Evolutionary conservation across 2,888 invertebrate genomes (phyloP), one percentile per base, ranked within the genome.

Genomic region (Drosophila subsilvestris): DNA sequence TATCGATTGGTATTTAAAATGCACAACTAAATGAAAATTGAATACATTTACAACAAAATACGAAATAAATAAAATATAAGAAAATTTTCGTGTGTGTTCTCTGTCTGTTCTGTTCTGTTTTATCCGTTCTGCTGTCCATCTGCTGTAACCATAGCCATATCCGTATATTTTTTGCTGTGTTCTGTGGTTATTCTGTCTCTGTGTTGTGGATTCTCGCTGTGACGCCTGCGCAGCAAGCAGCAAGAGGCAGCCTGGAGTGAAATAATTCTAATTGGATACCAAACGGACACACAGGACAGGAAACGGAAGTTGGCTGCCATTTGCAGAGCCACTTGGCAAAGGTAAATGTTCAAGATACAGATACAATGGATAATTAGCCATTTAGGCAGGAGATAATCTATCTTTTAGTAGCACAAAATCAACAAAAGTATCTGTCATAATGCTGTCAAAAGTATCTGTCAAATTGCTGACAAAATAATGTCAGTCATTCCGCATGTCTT

Each of bases 191-290:
- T 25, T 22, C 14, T 29, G 9, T 3, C 27, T 7, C 27, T 27
- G 7, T 27, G 27, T n/a, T 27, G 27, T 12, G 29, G 32, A 53
- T 43, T 48, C 42, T 55, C 66, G 74, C 55, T 17, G 67, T 57
- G 80, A 87, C 86, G 86, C 83, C 77, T 86, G 83, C 82, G 88
- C 82, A 85, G 85, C 85, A 37, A 37, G 37, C 37, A 37, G 14
- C 37, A 37, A 37, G 37, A 6, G 14, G 6, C 14, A 14, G 37
- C 37, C 37, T 7, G 80, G 70, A 37, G 73, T 58, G 49, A 47
- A 29, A 42, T 59, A 73, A 67, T 81, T 88, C 86, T 75, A 77
- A 77, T 83, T 88, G 88, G 83, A 83, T 88, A 79, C 60, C 29
- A 43, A 62, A 50, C 50, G 60, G 66, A 55, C 74, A 58, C 51